A percentile compares a stretch with the other conserved stretches of the same genome.
Conservation (phyloP, 2,797 vertebrate genomes). For the Poecilia gillii region DNA sequence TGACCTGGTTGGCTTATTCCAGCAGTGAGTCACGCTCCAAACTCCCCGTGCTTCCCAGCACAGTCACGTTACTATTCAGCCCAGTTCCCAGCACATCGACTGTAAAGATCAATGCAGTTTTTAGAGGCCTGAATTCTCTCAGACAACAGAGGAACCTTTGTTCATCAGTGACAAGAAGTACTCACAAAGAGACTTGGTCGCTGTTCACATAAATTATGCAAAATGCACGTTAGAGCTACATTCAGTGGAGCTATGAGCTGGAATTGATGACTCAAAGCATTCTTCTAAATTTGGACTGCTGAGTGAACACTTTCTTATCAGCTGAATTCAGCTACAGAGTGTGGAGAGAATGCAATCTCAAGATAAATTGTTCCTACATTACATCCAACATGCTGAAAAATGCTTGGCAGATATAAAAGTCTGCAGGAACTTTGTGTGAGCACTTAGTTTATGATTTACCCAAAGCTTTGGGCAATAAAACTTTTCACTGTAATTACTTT, state of each 20-base stretch:
- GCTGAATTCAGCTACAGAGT: conserved; percentile 25
- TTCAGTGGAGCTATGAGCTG: not conserved
- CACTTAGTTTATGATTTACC: conserved; percentile 35
- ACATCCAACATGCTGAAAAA: not conserved
- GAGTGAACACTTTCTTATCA: not conserved
- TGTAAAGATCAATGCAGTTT: not conserved
- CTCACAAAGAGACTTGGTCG: not conserved
- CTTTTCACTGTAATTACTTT: conserved; percentile 7
- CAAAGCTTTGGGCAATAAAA: not conserved
- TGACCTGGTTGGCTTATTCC: conserved; percentile 20
- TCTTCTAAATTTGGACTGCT: not conserved
- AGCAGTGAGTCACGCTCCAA: conserved; percentile 3
- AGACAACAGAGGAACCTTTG: conserved; percentile 38
- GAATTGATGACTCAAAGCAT: not conserved
- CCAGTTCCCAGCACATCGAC: conserved; percentile 27
- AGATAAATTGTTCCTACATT: conserved; percentile 18
- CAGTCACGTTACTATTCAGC: conserved; percentile 12
- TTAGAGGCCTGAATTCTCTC: conserved; percentile 21
- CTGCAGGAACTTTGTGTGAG: not conserved
- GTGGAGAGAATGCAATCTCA: not conserved
- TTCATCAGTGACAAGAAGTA: conserved; percentile 11
- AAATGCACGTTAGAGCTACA: not conserved
- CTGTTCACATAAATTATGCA: not conserved
- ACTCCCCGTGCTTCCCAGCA: not conserved
- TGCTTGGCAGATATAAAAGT: not conserved